Base-by-base conservation (phyloP, 2,113 vertebrate species). In the Oryzias curvinotus region DNA sequence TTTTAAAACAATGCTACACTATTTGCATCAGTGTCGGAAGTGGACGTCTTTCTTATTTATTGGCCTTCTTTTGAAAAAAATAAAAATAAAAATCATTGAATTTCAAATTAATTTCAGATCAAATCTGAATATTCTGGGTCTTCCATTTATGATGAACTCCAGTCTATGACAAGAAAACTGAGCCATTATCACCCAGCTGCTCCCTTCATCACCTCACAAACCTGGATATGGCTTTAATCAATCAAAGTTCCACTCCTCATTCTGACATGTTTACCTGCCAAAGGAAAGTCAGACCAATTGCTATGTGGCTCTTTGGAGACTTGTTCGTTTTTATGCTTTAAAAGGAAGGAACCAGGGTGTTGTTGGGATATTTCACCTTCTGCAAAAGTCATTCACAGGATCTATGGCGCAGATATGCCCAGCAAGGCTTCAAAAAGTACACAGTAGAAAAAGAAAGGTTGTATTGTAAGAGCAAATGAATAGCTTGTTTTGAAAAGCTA, bases 401-500 rank as follows among this genome's bases (percentile, higher is more conserved):
- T 44, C 17, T 58, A 46, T 2, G 7, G 16, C 23, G 51, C 19
- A 18, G 68, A 64, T 64, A 54, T 83, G 71, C 59, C 59, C 43
- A 48, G 65, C 51, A 72, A 65, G 59, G 41, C 28, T 19, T 57
- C 10, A 36, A 51, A 48, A 83, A 80, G 75, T 49, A 56, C 44
- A 49, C 71, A 30, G 59, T 41, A 55, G 48, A 71, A 57, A 10
- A 67, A 65, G 65, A 73, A 83, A n/a, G n/a, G 21, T 23, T 52
- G 62, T 61, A 85, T 80, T 72, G 67, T 66, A 73, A 60, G 43
- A 62, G 26, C 80, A 85, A 77, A 78, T 83, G 80, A 85, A 82
- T 68, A 59, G 52, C 57, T 57, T 85, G 82, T 87, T 88, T 75
- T 85, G 73, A 92, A 87, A 81, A 85, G 84, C 72, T 52, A 52